phyloP scores from a whole-genome alignment of 1,140 invertebrate species.

The Drosophila busckii region DNA sequence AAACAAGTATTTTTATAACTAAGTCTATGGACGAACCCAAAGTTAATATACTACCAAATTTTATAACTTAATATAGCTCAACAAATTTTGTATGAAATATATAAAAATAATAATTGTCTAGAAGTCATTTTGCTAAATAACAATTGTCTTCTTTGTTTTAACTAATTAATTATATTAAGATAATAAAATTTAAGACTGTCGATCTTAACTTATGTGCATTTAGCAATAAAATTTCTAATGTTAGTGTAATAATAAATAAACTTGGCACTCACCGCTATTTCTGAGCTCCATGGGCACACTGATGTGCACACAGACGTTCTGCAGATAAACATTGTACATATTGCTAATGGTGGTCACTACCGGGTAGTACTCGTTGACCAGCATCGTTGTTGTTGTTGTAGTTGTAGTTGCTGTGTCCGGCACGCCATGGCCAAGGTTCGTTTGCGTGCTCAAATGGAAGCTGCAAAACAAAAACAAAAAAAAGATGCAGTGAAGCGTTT shows the following conservation, averaged over 20 bases:
- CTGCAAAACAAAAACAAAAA: slow-evolving; percentile 40
- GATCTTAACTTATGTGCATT: too few species aligned
- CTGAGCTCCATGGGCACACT: slow-evolving; percentile 57
- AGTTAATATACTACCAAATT: too few species aligned
- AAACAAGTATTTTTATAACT: too few species aligned
- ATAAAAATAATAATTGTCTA: too few species aligned
- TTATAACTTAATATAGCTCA: neutral
- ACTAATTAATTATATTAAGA: too few species aligned
- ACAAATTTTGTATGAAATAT: neutral
- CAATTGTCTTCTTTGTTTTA: too few species aligned
- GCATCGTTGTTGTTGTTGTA: slow-evolving; percentile 51
- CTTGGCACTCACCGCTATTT: slow-evolving; percentile 63
- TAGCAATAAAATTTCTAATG: too few species aligned
- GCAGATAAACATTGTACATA: slow-evolving; percentile 68
- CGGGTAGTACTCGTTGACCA: slow-evolving; percentile 77
- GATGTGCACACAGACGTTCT: slow-evolving; percentile 71
- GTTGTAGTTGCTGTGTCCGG: neutral
- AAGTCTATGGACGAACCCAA: too few species aligned
- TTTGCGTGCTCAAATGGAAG: slow-evolving; percentile 77
- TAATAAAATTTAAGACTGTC: too few species aligned
- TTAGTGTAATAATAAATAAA: neutral
- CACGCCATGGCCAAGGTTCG: slow-evolving; percentile 53
- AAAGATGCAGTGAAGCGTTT: slow-evolving; percentile 35
- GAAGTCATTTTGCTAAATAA: too few species aligned
- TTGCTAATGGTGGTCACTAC: slow-evolving; percentile 66